A percentile compares a stretch with the other conserved stretches of the same genome.
Evolutionary conservation across 2,888 invertebrate genomes (phyloP).

Genomic region (Nymphalis urticae): DNA sequence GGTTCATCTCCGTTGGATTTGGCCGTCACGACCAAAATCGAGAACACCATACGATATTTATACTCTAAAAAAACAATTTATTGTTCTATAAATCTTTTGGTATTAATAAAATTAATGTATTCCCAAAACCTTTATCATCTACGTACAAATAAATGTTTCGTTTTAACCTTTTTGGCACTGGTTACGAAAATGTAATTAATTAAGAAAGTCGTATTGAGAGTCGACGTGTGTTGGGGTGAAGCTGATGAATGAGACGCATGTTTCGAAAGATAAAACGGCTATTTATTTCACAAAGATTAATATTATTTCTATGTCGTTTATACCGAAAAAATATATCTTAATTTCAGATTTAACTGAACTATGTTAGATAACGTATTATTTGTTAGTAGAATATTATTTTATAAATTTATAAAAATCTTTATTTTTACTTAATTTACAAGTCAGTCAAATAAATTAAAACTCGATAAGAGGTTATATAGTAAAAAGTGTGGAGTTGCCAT

Average conservation of each 20-base stretch:
- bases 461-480: too few relatives aligned
- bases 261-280: slow-evolving; percentile 35
- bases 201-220: slow-evolving; percentile 49
- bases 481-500: too few relatives aligned
- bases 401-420: too few relatives aligned
- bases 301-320: slow-evolving; percentile 20
- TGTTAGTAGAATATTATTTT: too few relatives aligned
- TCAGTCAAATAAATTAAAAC: too few relatives aligned
- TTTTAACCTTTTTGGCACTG: slow-evolving; percentile 38
- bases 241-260: slow-evolving; percentile 40
- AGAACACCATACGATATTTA: too few relatives aligned
- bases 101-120: neutral
- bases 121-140: slow-evolving; percentile 24
- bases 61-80: too few relatives aligned
- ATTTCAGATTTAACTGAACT: neutral
- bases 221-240: slow-evolving; percentile 43
- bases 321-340: slow-evolving; percentile 1
- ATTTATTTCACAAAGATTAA: slow-evolving; percentile 34
- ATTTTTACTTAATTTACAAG: too few relatives aligned
- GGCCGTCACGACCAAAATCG: too few relatives aligned
- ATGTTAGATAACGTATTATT: too few relatives aligned
- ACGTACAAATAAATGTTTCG: slow-evolving; percentile 29
- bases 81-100: neutral
- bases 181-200: slow-evolving; percentile 53
- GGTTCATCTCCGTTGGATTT: too few relatives aligned